Percentiles rank a stretch among this genome's conserved stretches.
Conservation (phyloP, 1,140 invertebrate genomes). For the Dysdera silvatica region DNA sequence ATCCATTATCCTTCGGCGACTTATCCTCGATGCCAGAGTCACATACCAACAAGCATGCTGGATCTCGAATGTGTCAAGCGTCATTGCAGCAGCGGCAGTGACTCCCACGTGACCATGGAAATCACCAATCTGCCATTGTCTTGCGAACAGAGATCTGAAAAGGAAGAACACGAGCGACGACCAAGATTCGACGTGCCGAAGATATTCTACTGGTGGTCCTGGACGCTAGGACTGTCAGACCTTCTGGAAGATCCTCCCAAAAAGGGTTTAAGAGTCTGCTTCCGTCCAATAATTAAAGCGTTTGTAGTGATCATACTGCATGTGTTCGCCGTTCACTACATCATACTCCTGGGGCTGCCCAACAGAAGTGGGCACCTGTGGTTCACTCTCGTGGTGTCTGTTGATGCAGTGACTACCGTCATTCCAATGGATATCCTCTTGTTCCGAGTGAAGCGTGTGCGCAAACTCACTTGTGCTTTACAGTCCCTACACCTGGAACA, state of each 20-base stretch:
- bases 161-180: neutral
- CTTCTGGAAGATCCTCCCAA: slow-evolving; percentile 12
- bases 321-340: slow-evolving; percentile 24
- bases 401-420: slow-evolving; percentile 27
- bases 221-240: slow-evolving; percentile 22
- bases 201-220: slow-evolving; percentile 27
- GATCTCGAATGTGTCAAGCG: slow-evolving; percentile 23
- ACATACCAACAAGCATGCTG: slow-evolving; percentile 10
- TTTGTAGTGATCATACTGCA: slow-evolving; percentile 19
- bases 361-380: slow-evolving; percentile 23
- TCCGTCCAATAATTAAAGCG: slow-evolving; percentile 19
- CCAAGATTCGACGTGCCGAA: slow-evolving; percentile 14
- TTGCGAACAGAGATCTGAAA: slow-evolving; percentile 15
- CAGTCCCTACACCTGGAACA: slow-evolving; percentile 24
- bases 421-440: slow-evolving; percentile 26
- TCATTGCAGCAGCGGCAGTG: slow-evolving; percentile 24
- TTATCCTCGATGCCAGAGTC: slow-evolving; percentile 3
- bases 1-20: neutral
- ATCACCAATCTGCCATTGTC: slow-evolving; percentile 20
- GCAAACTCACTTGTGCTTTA: slow-evolving; percentile 18
- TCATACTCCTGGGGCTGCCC: slow-evolving; percentile 19
- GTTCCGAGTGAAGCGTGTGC: slow-evolving; percentile 12
- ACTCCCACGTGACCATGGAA: slow-evolving; percentile 26
- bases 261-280: slow-evolving; percentile 11
- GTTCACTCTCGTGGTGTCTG: slow-evolving; percentile 25